phyloP scores from a whole-genome alignment of 2,888 invertebrate genomes.

The Callyntrura sp. region DNA sequence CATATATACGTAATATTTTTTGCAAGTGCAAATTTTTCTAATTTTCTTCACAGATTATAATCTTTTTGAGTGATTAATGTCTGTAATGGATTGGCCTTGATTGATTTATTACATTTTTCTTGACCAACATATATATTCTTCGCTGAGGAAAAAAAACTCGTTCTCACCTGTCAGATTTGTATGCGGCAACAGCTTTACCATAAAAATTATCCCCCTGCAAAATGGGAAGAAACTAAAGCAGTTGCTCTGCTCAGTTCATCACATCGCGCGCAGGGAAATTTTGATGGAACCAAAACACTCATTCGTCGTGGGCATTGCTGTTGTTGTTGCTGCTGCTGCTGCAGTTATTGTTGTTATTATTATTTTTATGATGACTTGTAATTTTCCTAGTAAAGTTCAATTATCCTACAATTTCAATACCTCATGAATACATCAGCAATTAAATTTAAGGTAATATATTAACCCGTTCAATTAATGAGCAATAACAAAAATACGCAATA shows the following conservation, averaged over 20 bases:
- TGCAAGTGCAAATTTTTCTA: constrained; percentile 76
- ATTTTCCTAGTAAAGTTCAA: constrained; percentile 56
- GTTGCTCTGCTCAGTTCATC: constrained; percentile 35
- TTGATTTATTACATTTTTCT: constrained; percentile 74
- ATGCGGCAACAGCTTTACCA: constrained; percentile 9
- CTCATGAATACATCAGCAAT: constrained; percentile 62
- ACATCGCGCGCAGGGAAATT: neutral
- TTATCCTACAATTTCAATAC: constrained; percentile 50
- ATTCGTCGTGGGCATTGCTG: constrained; percentile 2
- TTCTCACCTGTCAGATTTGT: constrained; percentile 72
- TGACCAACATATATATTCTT: constrained; percentile 70
- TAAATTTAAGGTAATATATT: constrained; percentile 52
- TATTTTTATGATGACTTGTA: constrained; percentile 50
- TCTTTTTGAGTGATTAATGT: constrained; percentile 77
- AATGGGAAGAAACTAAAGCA: constrained; percentile 42
- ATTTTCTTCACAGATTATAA: constrained; percentile 75
- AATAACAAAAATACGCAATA: neutral
- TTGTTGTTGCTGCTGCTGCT: neutral
- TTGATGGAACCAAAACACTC: neutral
- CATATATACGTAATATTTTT: constrained; percentile 52
- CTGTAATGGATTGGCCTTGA: constrained; percentile 73
- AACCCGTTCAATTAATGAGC: constrained; percentile 37
- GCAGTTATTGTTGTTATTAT: constrained; percentile 4
- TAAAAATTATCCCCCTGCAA: neutral
- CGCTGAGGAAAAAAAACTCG: constrained; percentile 67